Conservation (phyloP, 2,888 invertebrate genomes). For the Noctua janthina region DNA sequence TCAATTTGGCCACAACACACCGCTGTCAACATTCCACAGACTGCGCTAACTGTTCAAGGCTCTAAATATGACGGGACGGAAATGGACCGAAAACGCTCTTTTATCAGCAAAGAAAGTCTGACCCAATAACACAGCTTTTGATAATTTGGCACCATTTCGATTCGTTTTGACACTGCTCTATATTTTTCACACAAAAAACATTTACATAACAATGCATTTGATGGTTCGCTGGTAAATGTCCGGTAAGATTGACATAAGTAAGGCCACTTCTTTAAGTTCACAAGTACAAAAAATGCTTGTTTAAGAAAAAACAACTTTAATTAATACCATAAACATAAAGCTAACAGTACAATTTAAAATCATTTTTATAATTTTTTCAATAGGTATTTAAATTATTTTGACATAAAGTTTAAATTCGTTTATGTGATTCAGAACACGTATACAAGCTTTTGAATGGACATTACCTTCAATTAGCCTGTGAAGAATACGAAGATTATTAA, state of each 20-base stretch:
- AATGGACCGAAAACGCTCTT: slow-evolving; percentile 5
- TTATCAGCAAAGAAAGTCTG: slow-evolving; percentile 24
- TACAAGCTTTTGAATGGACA: not conserved
- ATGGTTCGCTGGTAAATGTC: not conserved
- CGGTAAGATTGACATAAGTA: not conserved
- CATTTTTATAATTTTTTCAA: not conserved
- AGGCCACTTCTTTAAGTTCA: not conserved
- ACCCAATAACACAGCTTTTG: slow-evolving; percentile 26
- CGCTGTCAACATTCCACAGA: not conserved
- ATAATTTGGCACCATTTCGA: not conserved
- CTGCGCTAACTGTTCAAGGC: slow-evolving; percentile 15
- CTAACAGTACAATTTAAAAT: too few relatives aligned
- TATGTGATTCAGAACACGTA: not conserved
- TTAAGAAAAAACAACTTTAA: not conserved
- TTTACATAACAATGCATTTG: not conserved
- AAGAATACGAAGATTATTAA: not conserved
- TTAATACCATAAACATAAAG: too few relatives aligned
- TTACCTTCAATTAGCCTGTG: not conserved
- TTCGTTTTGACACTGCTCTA: slow-evolving; percentile 8
- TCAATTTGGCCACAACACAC: slow-evolving; percentile 3
- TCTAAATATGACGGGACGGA: slow-evolving; percentile 13
- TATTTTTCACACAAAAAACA: not conserved
- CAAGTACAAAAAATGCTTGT: not conserved
- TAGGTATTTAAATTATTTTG: not conserved
- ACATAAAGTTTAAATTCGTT: not conserved